Percentiles rank a stretch among this genome's conserved stretches.
These are phyloP conservation scores for Zaprionus kolodkinae DNA, from an alignment of 1,140 invertebrate genomes.

Conservation along the genomic window DNA sequence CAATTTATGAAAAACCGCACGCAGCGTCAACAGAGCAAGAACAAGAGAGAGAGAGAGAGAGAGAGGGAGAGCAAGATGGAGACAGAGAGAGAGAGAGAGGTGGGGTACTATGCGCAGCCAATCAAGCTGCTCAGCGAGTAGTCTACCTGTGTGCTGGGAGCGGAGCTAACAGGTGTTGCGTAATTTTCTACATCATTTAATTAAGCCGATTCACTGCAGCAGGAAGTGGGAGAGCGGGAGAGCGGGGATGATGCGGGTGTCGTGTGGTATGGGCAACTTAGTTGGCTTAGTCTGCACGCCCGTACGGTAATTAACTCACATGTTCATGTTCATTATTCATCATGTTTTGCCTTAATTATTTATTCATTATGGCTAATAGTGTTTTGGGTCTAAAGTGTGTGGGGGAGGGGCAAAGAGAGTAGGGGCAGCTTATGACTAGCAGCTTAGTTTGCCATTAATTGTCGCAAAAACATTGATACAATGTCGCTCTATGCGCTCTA, in stretches of 20 bases:
- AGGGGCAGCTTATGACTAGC: background rate
- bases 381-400: constrained; percentile 25
- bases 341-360: constrained; percentile 73
- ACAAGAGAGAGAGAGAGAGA: background rate
- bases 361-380: constrained; percentile 78
- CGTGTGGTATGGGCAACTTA: constrained; percentile 30
- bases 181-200: constrained; percentile 84
- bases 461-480: constrained; percentile 71
- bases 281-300: constrained; percentile 31
- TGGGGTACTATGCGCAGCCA: background rate
- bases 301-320: constrained; percentile 64
- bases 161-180: constrained; percentile 49
- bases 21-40: constrained; percentile 36
- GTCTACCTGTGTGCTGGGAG: background rate
- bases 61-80: too few species aligned
- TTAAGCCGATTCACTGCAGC: constrained; percentile 73
- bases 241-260: background rate
- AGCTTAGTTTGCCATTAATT: constrained; percentile 5
- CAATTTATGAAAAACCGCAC: constrained; percentile 68
- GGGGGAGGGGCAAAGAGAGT: background rate
- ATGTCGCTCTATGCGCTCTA: constrained; percentile 42
- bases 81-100: background rate
- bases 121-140: constrained; percentile 15
- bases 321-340: constrained; percentile 65
- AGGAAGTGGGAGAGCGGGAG: background rate